Evolutionary conservation across 2,888 invertebrate species (phyloP), one percentile per base, ranked within the genome.

Genomic region (Morinoia aosen): DNA sequence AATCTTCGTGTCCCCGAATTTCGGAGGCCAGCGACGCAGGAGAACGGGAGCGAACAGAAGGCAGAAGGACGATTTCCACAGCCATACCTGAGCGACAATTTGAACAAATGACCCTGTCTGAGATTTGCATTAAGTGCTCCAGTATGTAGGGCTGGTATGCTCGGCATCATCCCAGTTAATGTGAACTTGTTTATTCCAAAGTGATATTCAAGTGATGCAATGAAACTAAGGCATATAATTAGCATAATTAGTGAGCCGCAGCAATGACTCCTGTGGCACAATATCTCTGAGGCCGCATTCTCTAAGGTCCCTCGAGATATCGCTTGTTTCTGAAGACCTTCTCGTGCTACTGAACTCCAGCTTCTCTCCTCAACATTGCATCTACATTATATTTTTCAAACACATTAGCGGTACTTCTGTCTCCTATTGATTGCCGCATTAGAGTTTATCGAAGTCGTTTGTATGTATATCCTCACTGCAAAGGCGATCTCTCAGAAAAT

Each of bases 171-270:
- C 93, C 48, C 56, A 48, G 39, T 33, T 93, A 93, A 93, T 93
- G 93, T 39, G 48, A n/a, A 57, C 57, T 93, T 93, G 93, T 93
- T 93, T 93, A 93, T 93, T 93, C 93, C n/a, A 5, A 93, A 93
- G 93, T 93, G 93, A 93, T 93, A 93, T 93, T 48, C 93, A 93
- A 93, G 93, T 93, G 93, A 93, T 93, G 93, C 93, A 93, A 93
- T 93, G 57, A 93, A 93, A 93, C 11, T 57, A 57, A 57, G 57
- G 93, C 56, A 93, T 93, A 93, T 57, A 93, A 93, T 93, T 93
- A 93, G 93, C 93, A 93, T 93, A 93, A 93, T 93, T 93, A 93
- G 93, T 93, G 57, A 57, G 57, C 57, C 33, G 48, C 48, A 12
- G 57, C 93, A 93, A 93, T 57, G 93, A 57, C 57, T 93, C 25